Percentiles rank a stretch among this genome's conserved stretches.
phyloP scores from a whole-genome alignment of 2,113 vertebrate species.

The Aspidoscelis tigris region DNA sequence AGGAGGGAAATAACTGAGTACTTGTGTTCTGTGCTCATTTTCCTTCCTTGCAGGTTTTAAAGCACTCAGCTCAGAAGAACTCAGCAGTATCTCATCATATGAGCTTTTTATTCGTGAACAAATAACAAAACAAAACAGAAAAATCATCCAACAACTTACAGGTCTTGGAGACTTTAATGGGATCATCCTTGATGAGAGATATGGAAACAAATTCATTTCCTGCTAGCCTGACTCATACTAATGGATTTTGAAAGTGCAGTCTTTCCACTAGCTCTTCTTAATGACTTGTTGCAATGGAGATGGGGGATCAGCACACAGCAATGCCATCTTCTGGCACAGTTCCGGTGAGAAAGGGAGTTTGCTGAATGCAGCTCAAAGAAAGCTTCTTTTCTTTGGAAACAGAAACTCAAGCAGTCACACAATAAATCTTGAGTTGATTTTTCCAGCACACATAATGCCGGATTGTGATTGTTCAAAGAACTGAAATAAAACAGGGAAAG shows the following conservation, averaged over 20 bases:
- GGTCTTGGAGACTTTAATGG: constrained; percentile 49
- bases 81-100: constrained; percentile 37
- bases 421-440: constrained; percentile 45
- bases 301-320: constrained; percentile 54
- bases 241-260: constrained; percentile 55
- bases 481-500: background rate
- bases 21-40: constrained; percentile 10
- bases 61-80: constrained; percentile 10
- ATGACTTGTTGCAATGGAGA: constrained; percentile 63
- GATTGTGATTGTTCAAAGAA: constrained; percentile 29
- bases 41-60: constrained; percentile 3
- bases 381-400: constrained; percentile 51
- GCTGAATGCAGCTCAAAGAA: constrained; percentile 51
- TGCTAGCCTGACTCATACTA: constrained; percentile 58
- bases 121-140: constrained; percentile 39
- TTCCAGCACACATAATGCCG: background rate
- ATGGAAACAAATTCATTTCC: constrained; percentile 57
- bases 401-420: constrained; percentile 24
- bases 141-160: constrained; percentile 29
- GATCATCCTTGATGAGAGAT: constrained; percentile 33
- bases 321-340: constrained; percentile 73
- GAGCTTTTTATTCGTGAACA: constrained; percentile 33
- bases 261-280: constrained; percentile 58
- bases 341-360: constrained; percentile 68
- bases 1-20: accelerated